phyloP scores from a whole-genome alignment of 2,797 vertebrate species.

The Eulemur albifrons region DNA sequence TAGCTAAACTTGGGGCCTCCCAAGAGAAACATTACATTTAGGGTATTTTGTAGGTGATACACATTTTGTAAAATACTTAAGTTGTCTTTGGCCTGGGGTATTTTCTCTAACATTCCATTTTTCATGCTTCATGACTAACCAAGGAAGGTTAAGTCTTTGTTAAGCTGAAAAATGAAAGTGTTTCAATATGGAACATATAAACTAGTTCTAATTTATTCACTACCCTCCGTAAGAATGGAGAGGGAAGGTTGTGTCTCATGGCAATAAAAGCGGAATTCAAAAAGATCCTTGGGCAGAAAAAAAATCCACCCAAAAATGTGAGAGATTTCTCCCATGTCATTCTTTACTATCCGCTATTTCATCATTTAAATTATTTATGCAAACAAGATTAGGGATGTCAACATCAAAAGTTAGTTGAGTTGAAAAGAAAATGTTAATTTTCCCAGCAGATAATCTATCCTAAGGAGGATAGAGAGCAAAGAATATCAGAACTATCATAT shows the following conservation, averaged over 20 bases:
- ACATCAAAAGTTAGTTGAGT: neutral
- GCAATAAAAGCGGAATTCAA: neutral
- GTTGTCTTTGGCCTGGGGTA: neutral
- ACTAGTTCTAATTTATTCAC: neutral
- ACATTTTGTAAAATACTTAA: neutral
- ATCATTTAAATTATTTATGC: neutral
- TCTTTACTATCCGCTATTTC: neutral
- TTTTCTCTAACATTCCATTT: neutral
- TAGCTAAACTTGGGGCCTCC: neutral
- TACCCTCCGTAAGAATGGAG: neutral
- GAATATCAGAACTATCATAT: neutral
- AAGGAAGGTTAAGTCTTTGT: neutral
- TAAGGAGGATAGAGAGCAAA: neutral
- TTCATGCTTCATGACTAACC: neutral
- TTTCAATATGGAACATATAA: neutral
- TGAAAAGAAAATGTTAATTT: neutral
- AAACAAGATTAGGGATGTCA: neutral
- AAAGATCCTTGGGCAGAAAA: neutral
- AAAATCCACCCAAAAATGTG: neutral
- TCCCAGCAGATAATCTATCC: neutral
- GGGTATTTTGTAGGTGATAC: neutral
- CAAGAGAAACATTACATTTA: neutral
- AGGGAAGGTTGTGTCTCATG: neutral
- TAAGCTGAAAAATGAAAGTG: neutral
- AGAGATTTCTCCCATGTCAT: neutral